phyloP scores from a whole-genome alignment of 2,113 vertebrate genomes.

The Zosterops pallidus region DNA sequence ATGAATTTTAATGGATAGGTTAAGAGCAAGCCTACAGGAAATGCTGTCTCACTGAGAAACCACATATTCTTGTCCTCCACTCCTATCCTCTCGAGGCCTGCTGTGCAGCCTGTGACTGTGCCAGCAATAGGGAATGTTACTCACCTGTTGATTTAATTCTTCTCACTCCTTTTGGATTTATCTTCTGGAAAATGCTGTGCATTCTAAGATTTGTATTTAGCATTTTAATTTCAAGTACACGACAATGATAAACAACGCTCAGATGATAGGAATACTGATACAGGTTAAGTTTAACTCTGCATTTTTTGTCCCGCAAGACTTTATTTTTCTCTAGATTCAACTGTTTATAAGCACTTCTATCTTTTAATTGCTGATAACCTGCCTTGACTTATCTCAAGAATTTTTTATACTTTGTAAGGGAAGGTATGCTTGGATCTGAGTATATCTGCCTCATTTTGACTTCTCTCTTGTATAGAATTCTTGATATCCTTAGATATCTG shows the following conservation, averaged over 20 bases:
- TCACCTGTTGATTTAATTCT: neutral
- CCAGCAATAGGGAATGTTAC: slow-evolving; percentile 2
- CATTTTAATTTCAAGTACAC: slow-evolving; percentile 52
- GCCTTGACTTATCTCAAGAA: neutral
- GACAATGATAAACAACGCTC: neutral
- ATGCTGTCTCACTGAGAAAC: neutral
- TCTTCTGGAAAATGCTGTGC: slow-evolving; percentile 31
- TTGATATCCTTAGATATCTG: neutral
- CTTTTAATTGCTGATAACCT: neutral
- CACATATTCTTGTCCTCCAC: neutral
- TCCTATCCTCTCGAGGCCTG: neutral
- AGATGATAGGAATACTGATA: neutral
- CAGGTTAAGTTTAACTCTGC: neutral
- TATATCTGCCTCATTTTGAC: fast-evolving
- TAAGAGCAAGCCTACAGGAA: neutral
- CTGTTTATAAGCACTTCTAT: neutral
- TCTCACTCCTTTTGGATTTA: slow-evolving; percentile 31
- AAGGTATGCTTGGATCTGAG: neutral
- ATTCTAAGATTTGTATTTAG: slow-evolving; percentile 23
- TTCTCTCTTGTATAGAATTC: neutral
- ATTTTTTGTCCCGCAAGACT: neutral
- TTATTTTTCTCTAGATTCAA: neutral
- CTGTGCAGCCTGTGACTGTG: neutral
- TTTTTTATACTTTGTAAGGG: neutral
- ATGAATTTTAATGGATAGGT: neutral